Evolutionary conservation across 2,888 invertebrate genomes (phyloP).

Genomic region (Acleris sparsana): DNA sequence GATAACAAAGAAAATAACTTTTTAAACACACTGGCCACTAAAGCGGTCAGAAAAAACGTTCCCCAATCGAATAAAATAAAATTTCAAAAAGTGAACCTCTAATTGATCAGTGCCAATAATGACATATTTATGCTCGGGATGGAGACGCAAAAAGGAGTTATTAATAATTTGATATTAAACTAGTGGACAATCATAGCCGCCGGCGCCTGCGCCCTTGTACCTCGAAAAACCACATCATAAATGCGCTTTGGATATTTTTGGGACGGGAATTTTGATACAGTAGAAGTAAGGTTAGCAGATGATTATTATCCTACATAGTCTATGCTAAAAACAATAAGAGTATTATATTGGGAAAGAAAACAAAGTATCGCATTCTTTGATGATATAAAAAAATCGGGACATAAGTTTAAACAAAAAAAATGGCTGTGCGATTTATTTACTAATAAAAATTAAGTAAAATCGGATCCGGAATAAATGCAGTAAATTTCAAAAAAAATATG

Average conservation of each 20-base stretch:
- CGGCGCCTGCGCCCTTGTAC: slow-evolving; percentile 76
- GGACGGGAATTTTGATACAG: slow-evolving; percentile 54
- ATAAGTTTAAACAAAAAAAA: too few relatives aligned
- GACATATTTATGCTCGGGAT: slow-evolving; percentile 70
- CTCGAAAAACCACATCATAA: slow-evolving; percentile 64
- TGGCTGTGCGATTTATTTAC: too few relatives aligned
- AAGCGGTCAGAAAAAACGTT: slow-evolving; percentile 3
- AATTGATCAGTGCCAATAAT: slow-evolving; percentile 78
- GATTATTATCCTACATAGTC: too few relatives aligned
- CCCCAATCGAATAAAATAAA: slow-evolving; percentile 9
- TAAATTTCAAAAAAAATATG: too few relatives aligned
- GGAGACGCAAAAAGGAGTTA: slow-evolving; percentile 57
- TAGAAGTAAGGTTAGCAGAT: slow-evolving; percentile 47
- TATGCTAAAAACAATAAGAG: too few relatives aligned
- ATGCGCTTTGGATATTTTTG: slow-evolving; percentile 59
- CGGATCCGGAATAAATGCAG: too few relatives aligned
- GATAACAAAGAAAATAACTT: too few relatives aligned
- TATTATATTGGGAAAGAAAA: too few relatives aligned
- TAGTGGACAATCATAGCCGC: slow-evolving; percentile 61
- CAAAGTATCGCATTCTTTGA: too few relatives aligned
- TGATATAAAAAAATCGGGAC: too few relatives aligned
- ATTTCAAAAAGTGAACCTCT: slow-evolving; percentile 39
- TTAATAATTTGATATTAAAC: slow-evolving; percentile 74
- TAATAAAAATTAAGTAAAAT: too few relatives aligned
- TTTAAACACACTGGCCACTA: not conserved